Percentiles rank a stretch among this genome's conserved stretches.
Evolutionary conservation across 2,888 invertebrate genomes (phyloP).

Genomic region (Aphidoletes aphidimyza): DNA sequence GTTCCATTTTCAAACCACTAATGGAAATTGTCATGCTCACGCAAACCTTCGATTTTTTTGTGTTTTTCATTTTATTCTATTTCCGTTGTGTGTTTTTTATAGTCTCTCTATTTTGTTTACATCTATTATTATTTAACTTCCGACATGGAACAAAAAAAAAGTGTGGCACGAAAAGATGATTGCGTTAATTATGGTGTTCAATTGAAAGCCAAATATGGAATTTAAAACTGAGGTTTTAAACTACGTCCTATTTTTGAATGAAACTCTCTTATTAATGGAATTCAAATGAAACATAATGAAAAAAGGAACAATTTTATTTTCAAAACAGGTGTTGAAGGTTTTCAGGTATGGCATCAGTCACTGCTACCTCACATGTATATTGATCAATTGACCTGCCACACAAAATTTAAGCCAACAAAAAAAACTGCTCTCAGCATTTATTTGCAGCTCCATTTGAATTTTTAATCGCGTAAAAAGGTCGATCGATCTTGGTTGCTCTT

Average conservation of each 20-base stretch:
- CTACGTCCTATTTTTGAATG: too few species aligned
- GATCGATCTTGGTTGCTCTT: not conserved
- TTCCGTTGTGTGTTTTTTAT: too few species aligned
- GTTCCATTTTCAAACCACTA: not conserved
- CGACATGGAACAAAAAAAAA: not conserved
- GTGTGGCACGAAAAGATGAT: too few species aligned
- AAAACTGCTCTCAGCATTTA: not conserved
- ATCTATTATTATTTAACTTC: not conserved
- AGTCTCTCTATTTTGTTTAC: not conserved
- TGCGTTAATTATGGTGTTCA: too few species aligned
- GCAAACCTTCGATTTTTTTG: not conserved
- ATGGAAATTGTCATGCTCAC: constrained; percentile 2
- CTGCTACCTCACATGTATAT: too few species aligned
- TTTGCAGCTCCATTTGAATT: not conserved
- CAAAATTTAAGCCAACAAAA: not conserved
- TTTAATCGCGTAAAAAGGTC: constrained; percentile 11
- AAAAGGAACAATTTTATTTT: too few species aligned
- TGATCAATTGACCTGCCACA: not conserved
- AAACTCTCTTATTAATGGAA: too few species aligned
- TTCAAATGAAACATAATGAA: too few species aligned
- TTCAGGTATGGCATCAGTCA: too few species aligned
- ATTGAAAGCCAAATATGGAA: too few species aligned
- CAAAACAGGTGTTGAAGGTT: too few species aligned
- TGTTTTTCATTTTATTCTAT: constrained; percentile 12
- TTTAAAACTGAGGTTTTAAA: too few species aligned